Evolutionary conservation across 2,797 vertebrate genomes (phyloP), one percentile per base, ranked within the genome.

Genomic region (Micrastur ruficollis): DNA sequence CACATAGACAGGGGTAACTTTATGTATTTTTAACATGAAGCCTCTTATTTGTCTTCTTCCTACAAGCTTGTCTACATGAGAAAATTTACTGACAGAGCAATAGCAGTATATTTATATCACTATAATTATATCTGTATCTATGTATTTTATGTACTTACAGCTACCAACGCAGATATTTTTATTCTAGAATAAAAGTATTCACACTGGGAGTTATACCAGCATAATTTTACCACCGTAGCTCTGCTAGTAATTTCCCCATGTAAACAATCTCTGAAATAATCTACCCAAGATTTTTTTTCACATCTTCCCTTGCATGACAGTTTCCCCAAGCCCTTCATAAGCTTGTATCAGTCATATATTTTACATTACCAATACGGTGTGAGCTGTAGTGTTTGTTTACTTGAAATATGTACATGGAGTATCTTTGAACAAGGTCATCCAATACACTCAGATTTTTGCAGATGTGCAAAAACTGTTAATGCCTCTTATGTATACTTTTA

Each of bases 151-250:
- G 40, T 73, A 61, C 81, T 78, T 73, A 81, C 55, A 78, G 84
- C 34, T 91, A 91, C 55, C 75, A 68, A 50, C 34, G 78, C 32
- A 50, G 63, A n/a, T 80, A 86, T 82, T 92, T 95, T 93, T 71
- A 86, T 89, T 80, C 67, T 78, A 86, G 86, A 89, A 82, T 26
- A 85, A 29, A 96, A 86, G 38, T 73, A 93, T 89, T 93, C 67
- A 55, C 89, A 55, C 15, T 86, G 70, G 47, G 63, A 93, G 31
- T 85, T 73, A 59, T 11, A 89, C 21, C 40, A 82, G 63, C 31
- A 67, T 74, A 80, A 87, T 92, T 89, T 89, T 92, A 89, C 47
- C 44, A 56, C 78, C 80, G 59, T 9, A 73, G 38, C 31, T 90
- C 88, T 76, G 40, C 66, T 66, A 89, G 66, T 56, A 29, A 85